Evolutionary conservation across 2,113 vertebrate species (phyloP), one percentile per base, ranked within the genome.

Genomic region (Cynopterus brachyotis): DNA sequence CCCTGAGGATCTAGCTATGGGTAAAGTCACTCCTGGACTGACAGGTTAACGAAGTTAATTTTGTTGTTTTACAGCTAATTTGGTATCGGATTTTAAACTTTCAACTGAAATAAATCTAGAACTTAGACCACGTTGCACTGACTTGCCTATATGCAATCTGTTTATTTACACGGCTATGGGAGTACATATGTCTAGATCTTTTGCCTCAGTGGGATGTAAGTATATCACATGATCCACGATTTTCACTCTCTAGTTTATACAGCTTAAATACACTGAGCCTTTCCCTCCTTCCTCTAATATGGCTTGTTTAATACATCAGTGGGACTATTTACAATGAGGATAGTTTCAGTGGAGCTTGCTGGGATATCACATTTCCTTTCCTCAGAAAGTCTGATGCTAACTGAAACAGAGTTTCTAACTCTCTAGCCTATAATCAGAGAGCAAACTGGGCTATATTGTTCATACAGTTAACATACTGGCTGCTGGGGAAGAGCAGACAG

Each of bases 391-490:
- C 9, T 91, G 92, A 83, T 88, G 66, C 11, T 55, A 67, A 45
- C 60, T 4, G 60, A 72, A 89, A 95, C n/a, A 26, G 1, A 40
- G 0, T 82, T 93, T 85, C 69, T 32, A 42, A 60, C 32, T 32
- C 50, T 87, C 45, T 55, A 60, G 40, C 9, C 66, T 86, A 35
- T 64, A 84, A 5, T 42, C 20, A 86, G 66, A 89, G 13, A 69
- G 72, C 12, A 57, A 84, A 42, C 12, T 6, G 60, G 2, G 5
- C 2, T 1, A 8, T 60, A 85, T 84, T 75, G 95, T 60, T 92
- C 60, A 97, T 17, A 55, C 42, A 91, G 69, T 62, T 89, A 89
- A 97, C 24, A 4, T 12, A 55, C 86, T 70, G 83, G 55, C 94
- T 96, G 75, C 62, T 62, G 62, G 0, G 3, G 67, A 73, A 3